phyloP scores from a whole-genome alignment of 2,888 invertebrate genomes.

The Harpagoxenus sublaevis region DNA sequence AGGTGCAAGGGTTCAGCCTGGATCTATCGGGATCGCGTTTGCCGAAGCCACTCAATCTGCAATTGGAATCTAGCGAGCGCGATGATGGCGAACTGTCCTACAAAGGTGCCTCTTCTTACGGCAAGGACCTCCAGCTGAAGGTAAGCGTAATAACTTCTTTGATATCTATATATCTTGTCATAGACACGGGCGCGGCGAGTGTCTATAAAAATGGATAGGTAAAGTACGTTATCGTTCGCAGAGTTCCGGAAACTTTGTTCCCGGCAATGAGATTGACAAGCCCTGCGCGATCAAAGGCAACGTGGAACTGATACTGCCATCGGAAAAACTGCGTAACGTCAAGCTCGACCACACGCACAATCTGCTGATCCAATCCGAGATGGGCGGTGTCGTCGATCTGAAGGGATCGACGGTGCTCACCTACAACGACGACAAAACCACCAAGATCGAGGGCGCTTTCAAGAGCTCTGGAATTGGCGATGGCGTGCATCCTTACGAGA shows the following conservation, averaged over 20 bases:
- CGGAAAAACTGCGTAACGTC: constrained; percentile 88
- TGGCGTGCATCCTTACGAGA: constrained; percentile 84
- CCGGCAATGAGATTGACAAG: constrained; percentile 81
- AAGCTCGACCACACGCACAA: constrained; percentile 86
- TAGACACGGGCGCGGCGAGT: background rate
- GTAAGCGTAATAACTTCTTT: constrained; percentile 67
- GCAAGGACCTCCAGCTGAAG: constrained; percentile 75
- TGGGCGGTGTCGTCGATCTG: constrained; percentile 66
- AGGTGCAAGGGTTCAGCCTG: constrained; percentile 75
- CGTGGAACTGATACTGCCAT: constrained; percentile 87
- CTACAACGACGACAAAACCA: constrained; percentile 87
- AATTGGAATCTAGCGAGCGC: constrained; percentile 63
- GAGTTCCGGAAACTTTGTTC: constrained; percentile 71
- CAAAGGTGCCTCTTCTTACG: constrained; percentile 68
- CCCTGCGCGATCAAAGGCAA: constrained; percentile 87
- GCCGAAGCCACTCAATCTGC: constrained; percentile 71
- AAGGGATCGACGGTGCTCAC: constrained; percentile 85
- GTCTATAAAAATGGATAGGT: background rate
- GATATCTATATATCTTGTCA: background rate
- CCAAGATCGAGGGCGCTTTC: constrained; percentile 85
- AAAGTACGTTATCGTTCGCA: constrained; percentile 55
- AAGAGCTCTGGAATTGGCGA: constrained; percentile 77
- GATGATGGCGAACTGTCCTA: constrained; percentile 48
- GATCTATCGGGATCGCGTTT: constrained; percentile 72
- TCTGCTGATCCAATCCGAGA: constrained; percentile 77